These are phyloP conservation scores for Metellina segmentata DNA, from an alignment of 2,888 invertebrate species.

Conservation along the genomic window DNA sequence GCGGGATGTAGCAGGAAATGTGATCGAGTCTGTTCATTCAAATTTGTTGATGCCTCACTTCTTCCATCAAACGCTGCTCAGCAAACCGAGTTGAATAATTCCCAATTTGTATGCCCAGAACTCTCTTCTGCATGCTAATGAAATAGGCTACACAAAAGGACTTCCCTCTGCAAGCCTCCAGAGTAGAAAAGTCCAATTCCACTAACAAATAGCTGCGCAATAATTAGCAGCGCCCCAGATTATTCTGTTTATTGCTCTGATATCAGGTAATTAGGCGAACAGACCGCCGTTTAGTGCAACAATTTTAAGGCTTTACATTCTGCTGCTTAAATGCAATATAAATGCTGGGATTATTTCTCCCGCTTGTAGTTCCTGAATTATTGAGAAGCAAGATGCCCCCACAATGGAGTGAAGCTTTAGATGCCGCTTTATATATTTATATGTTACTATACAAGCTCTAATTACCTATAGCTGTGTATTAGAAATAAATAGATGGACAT, in stretches of 20 bases:
- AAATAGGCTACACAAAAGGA: conserved; percentile 27
- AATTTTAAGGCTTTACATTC: conserved; percentile 8
- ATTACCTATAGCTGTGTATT: too few species aligned
- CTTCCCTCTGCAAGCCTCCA: background rate
- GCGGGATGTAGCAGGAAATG: background rate
- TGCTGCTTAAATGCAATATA: background rate
- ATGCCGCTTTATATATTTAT: too few species aligned
- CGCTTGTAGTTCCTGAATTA: too few species aligned
- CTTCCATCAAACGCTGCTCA: conserved; percentile 22
- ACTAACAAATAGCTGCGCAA: conserved; percentile 32
- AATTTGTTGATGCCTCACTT: conserved; percentile 14
- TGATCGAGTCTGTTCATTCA: conserved; percentile 25
- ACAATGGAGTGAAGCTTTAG: too few species aligned
- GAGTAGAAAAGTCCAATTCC: conserved; percentile 24
- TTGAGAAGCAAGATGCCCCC: too few species aligned
- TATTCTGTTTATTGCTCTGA: conserved; percentile 32
- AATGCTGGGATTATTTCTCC: too few species aligned
- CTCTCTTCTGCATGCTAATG: conserved; percentile 40
- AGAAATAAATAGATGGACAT: too few species aligned
- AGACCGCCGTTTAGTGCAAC: background rate
- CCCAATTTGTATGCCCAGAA: conserved; percentile 22
- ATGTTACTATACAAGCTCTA: too few species aligned
- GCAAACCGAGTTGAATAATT: conserved; percentile 21
- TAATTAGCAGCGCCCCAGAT: conserved; percentile 42
- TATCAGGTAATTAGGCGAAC: conserved; percentile 30